Base-by-base conservation (phyloP, 2,888 invertebrate genomes). In the Onthophagus sagittarius region DNA sequence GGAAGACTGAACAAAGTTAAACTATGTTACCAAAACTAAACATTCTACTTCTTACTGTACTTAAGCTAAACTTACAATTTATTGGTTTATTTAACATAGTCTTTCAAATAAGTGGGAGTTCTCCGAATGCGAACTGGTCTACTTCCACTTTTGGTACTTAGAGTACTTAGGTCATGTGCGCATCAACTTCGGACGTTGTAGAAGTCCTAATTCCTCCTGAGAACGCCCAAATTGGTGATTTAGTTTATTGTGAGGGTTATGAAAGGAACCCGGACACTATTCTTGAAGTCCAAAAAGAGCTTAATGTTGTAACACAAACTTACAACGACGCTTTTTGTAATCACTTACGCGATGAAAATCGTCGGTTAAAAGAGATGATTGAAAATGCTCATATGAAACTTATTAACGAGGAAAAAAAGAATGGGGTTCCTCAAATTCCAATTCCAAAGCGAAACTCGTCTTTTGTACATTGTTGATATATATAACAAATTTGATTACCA, bases 91-190 rank as follows among this genome's bases (percentile, higher is more conserved):
- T n/a, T n/a, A n/a, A n/a, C n/a, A n/a, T n/a, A n/a, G n/a, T n/a
- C n/a, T n/a, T n/a, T n/a, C n/a, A n/a, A n/a, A n/a, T n/a, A n/a
- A n/a, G n/a, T n/a, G n/a, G n/a, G n/a, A n/a, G n/a, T n/a, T n/a
- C n/a, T n/a, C n/a, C n/a, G n/a, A n/a, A n/a, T n/a, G n/a, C n/a
- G n/a, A n/a, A n/a, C n/a, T n/a, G n/a, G n/a, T n/a, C n/a, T n/a
- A n/a, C n/a, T n/a, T n/a, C n/a, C n/a, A n/a, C n/a, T n/a, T n/a
- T n/a, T n/a, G n/a, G n/a, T n/a, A n/a, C n/a, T n/a, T n/a, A n/a
- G n/a, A n/a, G n/a, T n/a, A n/a, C n/a, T n/a, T n/a, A n/a, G 98
- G 96, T 98, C 5, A 95, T 98, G 94, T 98, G 98, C 87, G 97
- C 97, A 2, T 91, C 91, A 62, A 89, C 91, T 71, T 87, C 91